These are phyloP conservation scores for Lateolabrax maculatus DNA, from an alignment of 2,797 vertebrate species.

Conservation along the genomic window DNA sequence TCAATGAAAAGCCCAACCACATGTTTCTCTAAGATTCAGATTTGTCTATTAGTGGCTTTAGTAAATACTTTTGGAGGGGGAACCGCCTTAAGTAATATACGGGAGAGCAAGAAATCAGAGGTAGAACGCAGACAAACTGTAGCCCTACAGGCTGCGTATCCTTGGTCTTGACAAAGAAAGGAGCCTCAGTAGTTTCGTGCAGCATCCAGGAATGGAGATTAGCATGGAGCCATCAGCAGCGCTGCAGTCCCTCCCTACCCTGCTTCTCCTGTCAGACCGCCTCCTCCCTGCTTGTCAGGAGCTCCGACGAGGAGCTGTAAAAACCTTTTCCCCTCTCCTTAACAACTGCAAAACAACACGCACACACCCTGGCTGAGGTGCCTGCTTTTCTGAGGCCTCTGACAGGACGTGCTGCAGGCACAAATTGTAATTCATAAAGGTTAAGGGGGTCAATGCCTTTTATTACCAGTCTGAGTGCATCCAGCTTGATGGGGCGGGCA, in stretches of 20 bases:
- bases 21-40: conserved; percentile 36
- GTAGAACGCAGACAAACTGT: conserved; percentile 41
- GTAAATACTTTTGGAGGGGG: conserved; percentile 21
- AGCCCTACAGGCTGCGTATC: conserved; percentile 52
- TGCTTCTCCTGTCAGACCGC: conserved; percentile 86
- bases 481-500: conserved; percentile 87
- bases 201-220: conserved; percentile 82
- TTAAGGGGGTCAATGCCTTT: conserved; percentile 92
- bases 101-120: conserved; percentile 26
- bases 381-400: conserved; percentile 88
- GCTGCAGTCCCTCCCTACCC: conserved; percentile 82
- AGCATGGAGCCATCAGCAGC: conserved; percentile 82
- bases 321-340: conserved; percentile 89
- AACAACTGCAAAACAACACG: conserved; percentile 89
- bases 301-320: conserved; percentile 87
- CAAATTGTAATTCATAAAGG: conserved; percentile 94
- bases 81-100: conserved; percentile 24
- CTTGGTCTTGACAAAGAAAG: conserved; percentile 67
- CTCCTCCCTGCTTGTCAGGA: conserved; percentile 88
- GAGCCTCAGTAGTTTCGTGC: conserved; percentile 67
- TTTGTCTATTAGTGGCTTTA: conserved; percentile 23
- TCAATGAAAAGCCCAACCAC: conserved; percentile 20
- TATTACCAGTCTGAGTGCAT: conserved; percentile 91
- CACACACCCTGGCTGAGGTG: conserved; percentile 84
- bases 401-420: conserved; percentile 91